Evolutionary conservation across 92 coral and sea anemone genomes (phyloP).

Genomic region (Scolanthus callimorphus): DNA sequence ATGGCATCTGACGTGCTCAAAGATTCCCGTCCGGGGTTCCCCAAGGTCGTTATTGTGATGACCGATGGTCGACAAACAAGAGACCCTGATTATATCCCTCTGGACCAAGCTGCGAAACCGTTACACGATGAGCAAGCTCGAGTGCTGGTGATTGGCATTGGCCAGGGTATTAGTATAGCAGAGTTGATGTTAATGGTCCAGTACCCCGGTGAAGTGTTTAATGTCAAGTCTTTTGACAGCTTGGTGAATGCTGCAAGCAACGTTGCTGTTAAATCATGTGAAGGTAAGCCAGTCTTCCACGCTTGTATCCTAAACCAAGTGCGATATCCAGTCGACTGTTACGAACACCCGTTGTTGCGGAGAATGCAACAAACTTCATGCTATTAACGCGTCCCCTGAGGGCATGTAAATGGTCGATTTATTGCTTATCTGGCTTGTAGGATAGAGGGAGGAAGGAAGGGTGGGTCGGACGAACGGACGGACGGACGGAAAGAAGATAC

Average conservation of each 20-base stretch:
- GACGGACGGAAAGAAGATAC: too few relatives aligned
- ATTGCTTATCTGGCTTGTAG: too few relatives aligned
- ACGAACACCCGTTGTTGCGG: too few relatives aligned
- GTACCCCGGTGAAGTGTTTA: constrained; percentile 43
- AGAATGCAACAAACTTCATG: too few relatives aligned
- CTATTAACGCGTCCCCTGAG: too few relatives aligned
- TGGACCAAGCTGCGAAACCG: constrained; percentile 46
- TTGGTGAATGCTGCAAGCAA: constrained; percentile 38
- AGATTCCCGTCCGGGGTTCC: constrained; percentile 54
- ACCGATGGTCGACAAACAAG: constrained; percentile 90
- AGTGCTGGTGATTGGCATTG: constrained; percentile 74
- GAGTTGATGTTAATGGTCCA: constrained; percentile 53
- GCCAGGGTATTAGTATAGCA: constrained; percentile 40
- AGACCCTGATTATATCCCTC: constrained; percentile 57
- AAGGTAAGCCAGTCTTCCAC: too few relatives aligned
- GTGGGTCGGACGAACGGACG: too few relatives aligned
- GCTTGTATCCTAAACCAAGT: too few relatives aligned
- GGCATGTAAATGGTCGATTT: too few relatives aligned
- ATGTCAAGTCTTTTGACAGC: constrained; percentile 54
- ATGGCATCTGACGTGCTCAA: constrained; percentile 54
- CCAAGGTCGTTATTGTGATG: constrained; percentile 71
- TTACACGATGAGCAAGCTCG: constrained; percentile 59
- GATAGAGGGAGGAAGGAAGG: too few relatives aligned
- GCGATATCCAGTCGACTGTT: too few relatives aligned
- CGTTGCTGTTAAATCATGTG: constrained; percentile 51